Evolutionary conservation across 2,797 vertebrate genomes (phyloP).

Genomic region (Lepidocolaptes lacrymiger): DNA sequence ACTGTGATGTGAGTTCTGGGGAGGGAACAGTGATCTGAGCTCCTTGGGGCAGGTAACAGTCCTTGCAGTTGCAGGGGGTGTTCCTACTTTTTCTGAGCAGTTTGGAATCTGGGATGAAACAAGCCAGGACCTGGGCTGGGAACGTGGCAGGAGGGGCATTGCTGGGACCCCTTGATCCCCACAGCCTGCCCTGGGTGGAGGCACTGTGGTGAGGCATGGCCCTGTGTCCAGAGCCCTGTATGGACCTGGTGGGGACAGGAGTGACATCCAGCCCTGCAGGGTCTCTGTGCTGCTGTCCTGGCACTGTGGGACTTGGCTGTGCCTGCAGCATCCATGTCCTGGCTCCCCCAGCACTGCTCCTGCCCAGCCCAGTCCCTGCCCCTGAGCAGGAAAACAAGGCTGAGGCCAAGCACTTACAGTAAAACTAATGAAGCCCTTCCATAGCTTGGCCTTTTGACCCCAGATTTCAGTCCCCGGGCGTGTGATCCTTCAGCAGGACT

Average conservation of each 20-base stretch:
- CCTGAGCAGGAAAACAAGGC: neutral
- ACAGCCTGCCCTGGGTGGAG: neutral
- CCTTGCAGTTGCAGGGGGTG: neutral
- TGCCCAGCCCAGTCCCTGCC: neutral
- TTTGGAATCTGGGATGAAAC: neutral
- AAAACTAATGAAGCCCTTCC: neutral
- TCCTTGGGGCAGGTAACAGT: neutral
- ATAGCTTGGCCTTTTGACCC: neutral
- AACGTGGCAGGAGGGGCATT: neutral
- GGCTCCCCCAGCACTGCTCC: neutral
- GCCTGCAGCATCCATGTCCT: neutral
- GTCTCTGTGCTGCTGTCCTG: neutral
- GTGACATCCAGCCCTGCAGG: neutral
- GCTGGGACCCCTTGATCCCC: neutral
- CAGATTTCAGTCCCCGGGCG: neutral
- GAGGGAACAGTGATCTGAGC: neutral
- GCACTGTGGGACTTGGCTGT: neutral
- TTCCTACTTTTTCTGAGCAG: neutral
- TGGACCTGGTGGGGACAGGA: neutral
- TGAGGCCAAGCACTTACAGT: neutral
- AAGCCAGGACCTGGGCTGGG: neutral
- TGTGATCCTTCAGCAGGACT: neutral
- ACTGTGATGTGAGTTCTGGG: neutral
- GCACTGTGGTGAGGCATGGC: neutral
- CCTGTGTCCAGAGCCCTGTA: neutral